phyloP scores from a whole-genome alignment of 2,113 vertebrate genomes.

The Campylomormyrus tamandua region DNA sequence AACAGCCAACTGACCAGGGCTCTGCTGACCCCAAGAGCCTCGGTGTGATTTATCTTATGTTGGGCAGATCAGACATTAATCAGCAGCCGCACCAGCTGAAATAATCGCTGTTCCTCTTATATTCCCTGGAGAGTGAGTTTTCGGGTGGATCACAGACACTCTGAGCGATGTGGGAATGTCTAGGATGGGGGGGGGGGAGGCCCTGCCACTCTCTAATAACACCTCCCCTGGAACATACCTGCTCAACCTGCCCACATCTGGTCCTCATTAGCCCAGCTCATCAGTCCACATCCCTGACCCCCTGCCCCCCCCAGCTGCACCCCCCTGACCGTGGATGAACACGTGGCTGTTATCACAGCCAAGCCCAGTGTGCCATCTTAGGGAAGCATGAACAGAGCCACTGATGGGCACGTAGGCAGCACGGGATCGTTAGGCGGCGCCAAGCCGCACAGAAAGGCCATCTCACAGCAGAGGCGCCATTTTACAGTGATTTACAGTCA shows the following conservation, averaged over 20 bases:
- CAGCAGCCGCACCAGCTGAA: not conserved
- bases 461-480: not conserved
- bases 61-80: not conserved
- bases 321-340: not conserved
- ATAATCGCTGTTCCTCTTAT: not conserved
- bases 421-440: not conserved
- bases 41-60: not conserved
- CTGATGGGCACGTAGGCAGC: not conserved
- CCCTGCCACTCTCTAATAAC: not conserved
- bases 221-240: not conserved
- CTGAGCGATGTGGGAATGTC: not conserved
- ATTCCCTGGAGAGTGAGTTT: not conserved
- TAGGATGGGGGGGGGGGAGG: no score
- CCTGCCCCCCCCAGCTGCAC: not conserved
- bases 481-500: not conserved
- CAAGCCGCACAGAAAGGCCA: no score
- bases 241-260: conserved; percentile 7
- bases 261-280: not conserved
- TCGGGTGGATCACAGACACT: not conserved
- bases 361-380: not conserved
- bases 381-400: not conserved
- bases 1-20: not conserved
- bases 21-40: not conserved
- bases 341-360: not conserved
- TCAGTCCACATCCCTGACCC: not conserved